phyloP scores from a whole-genome alignment of 2,797 vertebrate genomes.

The Sebastes oblongus region DNA sequence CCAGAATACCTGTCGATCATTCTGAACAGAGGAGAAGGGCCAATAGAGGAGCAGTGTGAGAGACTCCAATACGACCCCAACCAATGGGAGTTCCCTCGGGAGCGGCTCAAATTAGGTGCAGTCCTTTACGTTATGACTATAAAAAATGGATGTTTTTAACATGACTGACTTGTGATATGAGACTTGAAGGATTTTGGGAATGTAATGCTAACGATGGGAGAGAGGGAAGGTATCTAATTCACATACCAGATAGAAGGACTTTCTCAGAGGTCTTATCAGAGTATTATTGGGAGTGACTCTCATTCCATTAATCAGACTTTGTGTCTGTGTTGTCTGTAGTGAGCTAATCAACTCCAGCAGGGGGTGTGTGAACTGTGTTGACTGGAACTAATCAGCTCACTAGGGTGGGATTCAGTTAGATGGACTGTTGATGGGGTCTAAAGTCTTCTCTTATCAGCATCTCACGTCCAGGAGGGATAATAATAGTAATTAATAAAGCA shows the following conservation, averaged over 20 bases:
- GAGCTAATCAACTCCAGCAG: slow-evolving; percentile 63
- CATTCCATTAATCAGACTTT: slow-evolving; percentile 74
- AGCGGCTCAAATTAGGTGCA: slow-evolving; percentile 92
- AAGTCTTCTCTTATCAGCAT: slow-evolving; percentile 47
- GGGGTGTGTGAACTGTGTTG: slow-evolving; percentile 59
- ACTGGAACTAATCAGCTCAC: slow-evolving; percentile 71
- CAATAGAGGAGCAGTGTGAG: slow-evolving; percentile 88
- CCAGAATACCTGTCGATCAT: slow-evolving; percentile 92
- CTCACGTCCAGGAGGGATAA: slow-evolving; percentile 42
- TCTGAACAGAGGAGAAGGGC: slow-evolving; percentile 88
- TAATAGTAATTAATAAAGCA: slow-evolving; percentile 50
- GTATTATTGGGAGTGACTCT: slow-evolving; percentile 74
- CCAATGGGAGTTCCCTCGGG: slow-evolving; percentile 95
- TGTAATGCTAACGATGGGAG: neutral
- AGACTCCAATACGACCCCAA: slow-evolving; percentile 90
- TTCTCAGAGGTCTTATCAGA: slow-evolving; percentile 78
- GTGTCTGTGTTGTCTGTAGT: slow-evolving; percentile 66
- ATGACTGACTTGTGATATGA: neutral
- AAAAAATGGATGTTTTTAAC: neutral
- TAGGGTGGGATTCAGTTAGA: slow-evolving; percentile 54
- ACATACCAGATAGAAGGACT: slow-evolving; percentile 51
- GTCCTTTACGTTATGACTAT: neutral
- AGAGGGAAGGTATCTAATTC: slow-evolving; percentile 43
- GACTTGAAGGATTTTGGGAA: neutral
- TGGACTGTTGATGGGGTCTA: slow-evolving; percentile 40